Conservation (phyloP, 1,140 invertebrate species). For the Drosophila prosaltans region DNA sequence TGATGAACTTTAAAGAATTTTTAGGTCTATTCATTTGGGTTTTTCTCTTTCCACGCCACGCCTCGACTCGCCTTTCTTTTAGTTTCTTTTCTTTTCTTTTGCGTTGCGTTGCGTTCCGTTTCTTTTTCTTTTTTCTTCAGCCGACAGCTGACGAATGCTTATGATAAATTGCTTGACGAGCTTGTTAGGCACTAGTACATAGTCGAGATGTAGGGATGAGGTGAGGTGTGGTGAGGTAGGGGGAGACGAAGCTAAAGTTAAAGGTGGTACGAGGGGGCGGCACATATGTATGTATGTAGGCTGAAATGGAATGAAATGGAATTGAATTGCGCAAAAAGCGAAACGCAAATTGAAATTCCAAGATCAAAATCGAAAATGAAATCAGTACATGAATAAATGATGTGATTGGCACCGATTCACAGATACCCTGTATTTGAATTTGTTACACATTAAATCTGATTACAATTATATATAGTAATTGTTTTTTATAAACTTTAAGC, state of each 20-base stretch:
- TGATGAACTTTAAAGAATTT: slow-evolving; percentile 20
- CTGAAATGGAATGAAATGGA: slow-evolving; percentile 19
- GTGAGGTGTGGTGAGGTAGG: neutral
- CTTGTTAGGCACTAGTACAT: slow-evolving; percentile 47
- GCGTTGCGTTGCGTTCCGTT: neutral
- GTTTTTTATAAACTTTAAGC: too few species aligned
- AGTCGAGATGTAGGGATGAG: slow-evolving; percentile 3
- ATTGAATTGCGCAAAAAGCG: slow-evolving; percentile 39
- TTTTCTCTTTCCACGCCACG: neutral
- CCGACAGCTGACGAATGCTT: slow-evolving; percentile 58
- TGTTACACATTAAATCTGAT: too few species aligned
- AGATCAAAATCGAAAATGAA: slow-evolving; percentile 65
- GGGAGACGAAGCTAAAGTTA: neutral
- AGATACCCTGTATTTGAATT: too few species aligned
- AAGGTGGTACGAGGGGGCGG: too few species aligned
- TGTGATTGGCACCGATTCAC: too few species aligned
- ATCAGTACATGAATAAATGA: slow-evolving; percentile 1
- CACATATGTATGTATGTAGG: neutral
- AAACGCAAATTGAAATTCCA: slow-evolving; percentile 75
- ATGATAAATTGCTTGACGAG: slow-evolving; percentile 65
- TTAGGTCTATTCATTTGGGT: neutral
- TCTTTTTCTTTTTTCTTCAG: neutral
- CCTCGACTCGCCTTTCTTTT: too few species aligned
- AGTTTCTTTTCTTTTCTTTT: neutral
- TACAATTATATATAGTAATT: too few species aligned